Evolutionary conservation across 1,140 invertebrate genomes (phyloP), one percentile per base, ranked within the genome.

Genomic region (Drosophila lacteicornis): DNA sequence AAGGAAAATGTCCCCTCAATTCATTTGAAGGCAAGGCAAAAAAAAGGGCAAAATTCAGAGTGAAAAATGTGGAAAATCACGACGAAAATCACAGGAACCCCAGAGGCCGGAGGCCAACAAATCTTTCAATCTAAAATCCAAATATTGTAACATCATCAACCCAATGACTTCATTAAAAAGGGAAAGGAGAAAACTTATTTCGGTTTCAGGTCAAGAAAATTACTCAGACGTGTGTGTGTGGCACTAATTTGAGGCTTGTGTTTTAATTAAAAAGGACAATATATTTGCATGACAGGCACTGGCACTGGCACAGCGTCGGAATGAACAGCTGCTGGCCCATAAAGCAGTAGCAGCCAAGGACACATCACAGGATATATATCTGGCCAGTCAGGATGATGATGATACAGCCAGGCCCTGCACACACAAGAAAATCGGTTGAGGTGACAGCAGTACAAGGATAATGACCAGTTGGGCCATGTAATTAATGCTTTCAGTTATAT

Each of bases 191-290:
- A 57, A 78, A 78, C 75, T 61, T 78, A 58, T 78, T 78, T 75
- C 43, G 40, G 73, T 77, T 77, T 79, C 58, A 70, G 75, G 75
- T 79, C 75, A 78, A 65, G 53, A 61, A 79, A 74, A 69, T 42
- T 38, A 65, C 13, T 61, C 36, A 47, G 12, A 59, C 22, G 50
- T 63, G 36, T 55, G 42, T 68, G 71, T 50, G 45, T 43, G n/a
- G 53, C 76, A 80, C 78, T 81, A 90, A 88, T 90, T 90, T 88
- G 87, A 90, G 78, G 59, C 85, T 84, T 90, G 84, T 90, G 78
- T 90, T 88, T 88, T 88, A 88, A 88, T 88, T 88, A 88, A 88
- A 88, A 88, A 84, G 80, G 65, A 88, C 78, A 90, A 88, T 90
- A 90, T 84, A 87, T 87, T 87, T 87, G 85, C 84, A 88, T 88